Percentiles rank a stretch among this genome's conserved stretches.
phyloP scores from a whole-genome alignment of 1,140 invertebrate genomes.

The Trachymyrmex cornetzi region DNA sequence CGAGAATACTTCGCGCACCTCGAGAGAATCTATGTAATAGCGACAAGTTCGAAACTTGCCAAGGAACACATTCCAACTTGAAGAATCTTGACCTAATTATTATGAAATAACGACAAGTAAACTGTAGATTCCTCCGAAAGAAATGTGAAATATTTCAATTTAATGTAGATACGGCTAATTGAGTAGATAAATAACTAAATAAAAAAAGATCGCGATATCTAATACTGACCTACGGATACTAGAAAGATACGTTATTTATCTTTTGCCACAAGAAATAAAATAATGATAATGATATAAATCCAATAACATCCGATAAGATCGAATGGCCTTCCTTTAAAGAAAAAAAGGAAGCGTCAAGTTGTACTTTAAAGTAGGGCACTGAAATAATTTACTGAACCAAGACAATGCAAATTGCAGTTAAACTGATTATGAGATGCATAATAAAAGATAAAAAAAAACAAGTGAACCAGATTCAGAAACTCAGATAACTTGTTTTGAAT shows the following conservation, averaged over 20 bases:
- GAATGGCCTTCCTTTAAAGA: not conserved
- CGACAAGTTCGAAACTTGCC: constrained; percentile 1
- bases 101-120: not conserved
- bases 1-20: not conserved
- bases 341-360: not conserved
- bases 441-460: constrained; percentile 47
- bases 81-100: constrained; percentile 35
- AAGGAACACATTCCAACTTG: not conserved
- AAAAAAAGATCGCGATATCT: constrained; percentile 15
- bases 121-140: not conserved
- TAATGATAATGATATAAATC: constrained; percentile 26
- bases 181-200: not conserved
- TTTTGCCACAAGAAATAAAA: not conserved
- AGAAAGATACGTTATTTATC: constrained; percentile 19
- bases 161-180: not conserved
- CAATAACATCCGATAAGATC: constrained; percentile 42
- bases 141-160: not conserved
- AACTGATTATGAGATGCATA: constrained; percentile 38
- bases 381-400: constrained; percentile 46
- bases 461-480: constrained; percentile 51
- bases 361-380: constrained; percentile 32
- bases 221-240: constrained; percentile 5
- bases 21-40: not conserved
- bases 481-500: constrained; percentile 48
- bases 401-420: constrained; percentile 51